Evolutionary conservation across 2,797 vertebrate species (phyloP), one percentile per base, ranked within the genome.

Genomic region (Echeneis naucrates): DNA sequence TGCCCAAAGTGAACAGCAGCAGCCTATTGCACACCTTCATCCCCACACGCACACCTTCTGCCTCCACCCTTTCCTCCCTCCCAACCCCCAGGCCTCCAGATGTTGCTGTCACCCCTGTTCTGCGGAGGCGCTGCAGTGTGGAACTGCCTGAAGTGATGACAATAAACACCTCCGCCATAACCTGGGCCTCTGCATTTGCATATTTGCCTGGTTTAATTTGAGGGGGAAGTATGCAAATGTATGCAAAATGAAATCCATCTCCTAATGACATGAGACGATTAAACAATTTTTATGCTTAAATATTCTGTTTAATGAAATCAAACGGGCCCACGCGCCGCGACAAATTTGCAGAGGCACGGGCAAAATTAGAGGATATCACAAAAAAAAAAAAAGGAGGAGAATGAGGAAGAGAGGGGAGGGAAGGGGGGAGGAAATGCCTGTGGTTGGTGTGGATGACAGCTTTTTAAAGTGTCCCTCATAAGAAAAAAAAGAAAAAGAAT

Each of bases 291-390:
- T 97, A 96, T 96, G 97, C 96, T 98, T 96, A 98, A 98, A 98
- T 98, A 98, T 97, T 98, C 96, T 95, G 94, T 97, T 97, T 97
- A 98, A 98, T 98, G 96, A 96, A 97, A 97, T 98, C 96, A 97
- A 97, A 97, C 95, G 95, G 95, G 95, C 95, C 94, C 94, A 95
- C 89, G 94, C 87, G 72, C 94, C 92, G 92, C 94, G 94, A 96
- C 96, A 97, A 96, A 96, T 97, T 96, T 93, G 93, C 95, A 95
- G 92, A 92, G 94, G 95, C 95, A 90, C 88, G 90, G 93, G 93
- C 92, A 94, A 96, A 96, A 97, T 96, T 95, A 96, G 94, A 83
- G 92, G 91, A 92, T 90, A 95, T 95, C 90, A 95, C 87, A 92
- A 93, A 92, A 83, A 92, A 83, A 89, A 78, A 66, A n/a, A n/a